Evolutionary conservation across 2,797 vertebrate species (phyloP).

Genomic region (Erethizon dorsatum): DNA sequence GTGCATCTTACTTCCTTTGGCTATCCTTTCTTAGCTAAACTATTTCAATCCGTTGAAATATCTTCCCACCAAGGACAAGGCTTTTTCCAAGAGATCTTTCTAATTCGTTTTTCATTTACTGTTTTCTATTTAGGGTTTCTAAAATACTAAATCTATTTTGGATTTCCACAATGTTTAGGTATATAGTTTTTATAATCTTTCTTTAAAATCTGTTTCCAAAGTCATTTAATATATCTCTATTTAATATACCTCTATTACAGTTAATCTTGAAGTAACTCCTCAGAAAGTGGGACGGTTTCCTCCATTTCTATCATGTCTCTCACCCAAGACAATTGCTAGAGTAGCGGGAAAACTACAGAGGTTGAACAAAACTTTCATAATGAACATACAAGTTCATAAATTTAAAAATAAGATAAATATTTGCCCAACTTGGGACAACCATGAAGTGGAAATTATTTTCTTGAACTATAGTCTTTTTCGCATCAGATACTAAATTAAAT

Average conservation of each 20-base stretch:
- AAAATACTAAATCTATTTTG: background rate
- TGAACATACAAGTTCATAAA: slow-evolving; percentile 18
- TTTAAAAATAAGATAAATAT: background rate
- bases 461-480: background rate
- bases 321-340: background rate
- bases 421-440: background rate
- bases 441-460: background rate
- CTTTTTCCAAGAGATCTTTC: background rate
- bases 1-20: background rate
- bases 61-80: background rate
- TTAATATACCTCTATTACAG: background rate
- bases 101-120: background rate
- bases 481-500: background rate
- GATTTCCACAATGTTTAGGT: background rate
- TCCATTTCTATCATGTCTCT: background rate
- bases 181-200: background rate
- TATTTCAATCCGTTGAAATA: slow-evolving; percentile 6
- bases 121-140: background rate
- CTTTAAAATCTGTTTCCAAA: background rate
- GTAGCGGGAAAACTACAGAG: background rate
- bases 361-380: background rate
- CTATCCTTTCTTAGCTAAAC: background rate
- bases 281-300: background rate
- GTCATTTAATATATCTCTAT: background rate
- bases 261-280: background rate